These are phyloP conservation scores for Chironomus riparius DNA, from an alignment of 2,888 invertebrate species.

Conservation along the genomic window DNA sequence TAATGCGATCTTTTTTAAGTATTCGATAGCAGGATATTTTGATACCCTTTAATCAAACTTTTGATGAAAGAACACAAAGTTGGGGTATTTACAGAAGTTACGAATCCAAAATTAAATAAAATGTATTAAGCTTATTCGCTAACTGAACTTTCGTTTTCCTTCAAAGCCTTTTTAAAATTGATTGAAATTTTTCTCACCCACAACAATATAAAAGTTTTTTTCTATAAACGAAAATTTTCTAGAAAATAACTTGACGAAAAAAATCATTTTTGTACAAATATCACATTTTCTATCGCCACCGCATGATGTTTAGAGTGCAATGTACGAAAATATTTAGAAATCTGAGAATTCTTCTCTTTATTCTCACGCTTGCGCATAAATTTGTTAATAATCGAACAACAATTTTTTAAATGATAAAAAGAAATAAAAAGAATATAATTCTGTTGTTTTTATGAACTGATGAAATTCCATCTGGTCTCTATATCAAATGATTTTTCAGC, in stretches of 20 bases:
- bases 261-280: not conserved
- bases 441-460: not conserved
- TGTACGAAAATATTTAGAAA: not conserved
- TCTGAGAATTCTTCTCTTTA: not conserved
- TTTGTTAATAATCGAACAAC: no score
- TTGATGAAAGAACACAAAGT: no score
- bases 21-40: no score
- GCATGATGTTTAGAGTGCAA: not conserved
- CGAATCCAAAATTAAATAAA: no score
- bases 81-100: no score
- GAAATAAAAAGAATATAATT: no score
- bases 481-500: not conserved
- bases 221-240: not conserved
- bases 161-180: no score
- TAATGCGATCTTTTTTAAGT: no score
- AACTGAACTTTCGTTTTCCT: no score
- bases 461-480: not conserved
- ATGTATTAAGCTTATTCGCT: no score
- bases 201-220: not conserved
- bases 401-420: no score
- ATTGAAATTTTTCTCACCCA: not conserved
- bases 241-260: not conserved
- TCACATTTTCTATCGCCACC: not conserved
- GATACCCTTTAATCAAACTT: no score
- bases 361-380: not conserved